phyloP scores from a whole-genome alignment of 2,888 invertebrate genomes.

The Cephus nigrinus region DNA sequence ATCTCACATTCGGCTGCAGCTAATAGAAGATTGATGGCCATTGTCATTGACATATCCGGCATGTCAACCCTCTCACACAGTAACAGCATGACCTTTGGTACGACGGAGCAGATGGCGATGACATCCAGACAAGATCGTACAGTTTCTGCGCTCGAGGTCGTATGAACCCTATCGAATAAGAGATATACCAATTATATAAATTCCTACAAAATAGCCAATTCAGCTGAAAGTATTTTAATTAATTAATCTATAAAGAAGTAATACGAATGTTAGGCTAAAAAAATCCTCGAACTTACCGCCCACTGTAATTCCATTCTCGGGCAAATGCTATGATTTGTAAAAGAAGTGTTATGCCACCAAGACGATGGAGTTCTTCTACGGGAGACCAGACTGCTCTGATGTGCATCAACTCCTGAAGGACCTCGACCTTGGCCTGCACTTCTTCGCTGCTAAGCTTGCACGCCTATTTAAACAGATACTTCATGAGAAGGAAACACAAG shows the following conservation, averaged over 20 bases:
- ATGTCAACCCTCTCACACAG: conserved; percentile 82
- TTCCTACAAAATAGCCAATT: not conserved
- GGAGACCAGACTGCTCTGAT: conserved; percentile 86
- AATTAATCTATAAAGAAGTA: not conserved
- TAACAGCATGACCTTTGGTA: conserved; percentile 81
- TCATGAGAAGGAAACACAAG: not conserved
- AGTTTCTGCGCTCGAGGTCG: conserved; percentile 77
- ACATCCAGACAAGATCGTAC: conserved; percentile 87
- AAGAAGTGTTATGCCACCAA: conserved; percentile 85
- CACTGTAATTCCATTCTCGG: conserved; percentile 92
- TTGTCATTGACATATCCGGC: conserved; percentile 81
- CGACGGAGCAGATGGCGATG: conserved; percentile 88
- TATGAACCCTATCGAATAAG: conserved; percentile 43
- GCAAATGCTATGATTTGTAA: conserved; percentile 89
- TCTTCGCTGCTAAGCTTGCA: conserved; percentile 78
- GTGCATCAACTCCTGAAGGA: conserved; percentile 80
- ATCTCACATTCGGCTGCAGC: conserved; percentile 91
- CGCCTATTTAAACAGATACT: conserved; percentile 52
- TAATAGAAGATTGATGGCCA: conserved; percentile 65
- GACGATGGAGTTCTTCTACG: conserved; percentile 85
- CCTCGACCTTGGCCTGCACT: conserved; percentile 87
- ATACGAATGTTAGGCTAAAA: not conserved
- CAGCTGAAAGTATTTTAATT: no score
- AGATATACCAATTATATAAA: conserved; percentile 15
- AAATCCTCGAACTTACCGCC: conserved; percentile 68